Conservation (phyloP, 2,888 invertebrate genomes). For the Drosophila seclusa region DNA sequence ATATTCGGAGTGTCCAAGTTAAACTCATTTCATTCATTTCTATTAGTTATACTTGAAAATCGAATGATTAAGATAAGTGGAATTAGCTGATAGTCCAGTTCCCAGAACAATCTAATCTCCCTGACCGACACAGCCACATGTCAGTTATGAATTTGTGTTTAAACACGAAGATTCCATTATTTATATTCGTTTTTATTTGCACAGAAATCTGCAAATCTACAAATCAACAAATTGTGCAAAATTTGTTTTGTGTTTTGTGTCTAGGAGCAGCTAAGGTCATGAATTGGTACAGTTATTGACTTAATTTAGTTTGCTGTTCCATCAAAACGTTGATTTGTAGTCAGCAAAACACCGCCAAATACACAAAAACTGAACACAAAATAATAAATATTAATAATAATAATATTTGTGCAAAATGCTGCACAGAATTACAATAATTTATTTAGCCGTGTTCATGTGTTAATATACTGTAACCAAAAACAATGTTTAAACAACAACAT, state of each 20-base stretch:
- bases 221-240: background rate
- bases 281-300: constrained; percentile 66
- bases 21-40: background rate
- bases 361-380: constrained; percentile 27
- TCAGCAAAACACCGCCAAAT: constrained; percentile 57
- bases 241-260: background rate
- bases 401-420: constrained; percentile 33
- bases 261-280: constrained; percentile 49
- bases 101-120: constrained; percentile 15
- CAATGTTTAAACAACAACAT: constrained; percentile 62
- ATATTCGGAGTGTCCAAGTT: background rate
- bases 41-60: background rate
- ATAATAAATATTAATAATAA: constrained; percentile 1
- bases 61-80: background rate
- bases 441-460: constrained; percentile 45
- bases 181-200: constrained; percentile 14
- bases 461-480: constrained; percentile 53
- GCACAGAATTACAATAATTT: constrained; percentile 53
- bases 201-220: background rate
- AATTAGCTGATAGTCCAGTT: constrained; percentile 5
- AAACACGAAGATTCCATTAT: constrained; percentile 53
- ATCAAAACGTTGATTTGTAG: constrained; percentile 57
- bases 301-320: constrained; percentile 64
- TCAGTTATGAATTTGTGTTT: constrained; percentile 55
- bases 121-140: constrained; percentile 42